These are phyloP conservation scores for Peromyscus aztecus DNA, from an alignment of 2,797 vertebrate species.

Conservation along the genomic window DNA sequence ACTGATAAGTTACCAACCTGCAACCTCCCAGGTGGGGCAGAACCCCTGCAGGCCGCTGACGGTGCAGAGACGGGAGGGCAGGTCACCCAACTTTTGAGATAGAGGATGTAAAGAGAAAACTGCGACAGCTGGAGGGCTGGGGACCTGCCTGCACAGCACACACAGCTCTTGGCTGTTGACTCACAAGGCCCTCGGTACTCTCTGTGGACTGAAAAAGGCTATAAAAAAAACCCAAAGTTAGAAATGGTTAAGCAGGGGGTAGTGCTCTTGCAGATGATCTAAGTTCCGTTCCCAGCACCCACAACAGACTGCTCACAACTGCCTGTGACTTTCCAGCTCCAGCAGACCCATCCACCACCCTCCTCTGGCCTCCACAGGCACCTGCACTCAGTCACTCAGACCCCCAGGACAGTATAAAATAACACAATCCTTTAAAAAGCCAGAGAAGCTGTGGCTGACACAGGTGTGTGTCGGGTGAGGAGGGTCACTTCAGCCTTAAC, in stretches of 20 bases:
- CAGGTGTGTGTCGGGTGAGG: background rate
- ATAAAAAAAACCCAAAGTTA: background rate
- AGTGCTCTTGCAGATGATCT: background rate
- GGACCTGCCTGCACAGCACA: background rate
- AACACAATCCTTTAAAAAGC: background rate
- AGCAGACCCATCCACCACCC: background rate
- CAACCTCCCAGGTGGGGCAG: constrained; percentile 55
- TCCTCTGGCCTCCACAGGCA: background rate
- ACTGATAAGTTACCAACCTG: constrained; percentile 77
- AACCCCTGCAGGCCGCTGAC: background rate
- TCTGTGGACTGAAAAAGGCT: background rate
- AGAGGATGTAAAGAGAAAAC: too few relatives aligned
- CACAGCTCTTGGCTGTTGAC: background rate
- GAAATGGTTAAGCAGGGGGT: background rate
- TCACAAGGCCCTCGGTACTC: background rate
- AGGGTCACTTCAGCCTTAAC: background rate
- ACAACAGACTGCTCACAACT: background rate
- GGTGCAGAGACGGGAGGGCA: background rate
- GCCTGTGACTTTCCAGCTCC: background rate
- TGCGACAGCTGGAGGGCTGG: background rate
- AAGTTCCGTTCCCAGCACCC: background rate
- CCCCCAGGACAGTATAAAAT: background rate
- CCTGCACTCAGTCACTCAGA: background rate
- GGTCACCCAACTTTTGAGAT: background rate
- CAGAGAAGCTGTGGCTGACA: too few relatives aligned